Evolutionary conservation across 2,888 invertebrate species (phyloP).

Genomic region (Chrysodeixis includens): DNA sequence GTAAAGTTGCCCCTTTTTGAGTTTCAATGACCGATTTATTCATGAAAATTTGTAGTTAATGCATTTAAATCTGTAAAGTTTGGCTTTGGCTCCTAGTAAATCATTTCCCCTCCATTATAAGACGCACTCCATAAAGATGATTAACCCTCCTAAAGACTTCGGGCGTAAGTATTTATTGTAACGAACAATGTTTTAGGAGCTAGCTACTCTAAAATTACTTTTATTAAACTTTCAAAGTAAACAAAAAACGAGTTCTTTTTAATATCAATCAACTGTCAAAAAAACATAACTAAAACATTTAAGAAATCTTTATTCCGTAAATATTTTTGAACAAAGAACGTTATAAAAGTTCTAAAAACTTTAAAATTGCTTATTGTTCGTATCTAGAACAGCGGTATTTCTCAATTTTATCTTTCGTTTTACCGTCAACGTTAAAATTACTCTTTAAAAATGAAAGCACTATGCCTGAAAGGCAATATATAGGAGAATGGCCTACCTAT

Average conservation of each 20-base stretch:
- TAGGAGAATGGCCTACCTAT: conserved; percentile 35
- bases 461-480: conserved; percentile 39
- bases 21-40: neutral
- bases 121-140: conserved; percentile 67
- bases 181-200: conserved; percentile 67
- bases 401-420: conserved; percentile 37
- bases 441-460: conserved; percentile 45
- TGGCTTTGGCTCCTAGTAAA: conserved; percentile 62
- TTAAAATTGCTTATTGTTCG: neutral
- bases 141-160: conserved; percentile 70
- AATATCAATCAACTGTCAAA: conserved; percentile 33
- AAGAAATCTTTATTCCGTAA: neutral
- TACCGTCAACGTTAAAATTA: conserved; percentile 36
- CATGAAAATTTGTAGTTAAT: neutral
- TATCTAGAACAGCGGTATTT: conserved; percentile 15
- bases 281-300: conserved; percentile 6
- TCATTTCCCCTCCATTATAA: conserved; percentile 64
- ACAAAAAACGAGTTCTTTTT: conserved; percentile 39
- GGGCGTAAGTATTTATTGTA: conserved; percentile 66
- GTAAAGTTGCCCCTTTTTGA: neutral
- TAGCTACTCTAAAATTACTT: conserved; percentile 68
- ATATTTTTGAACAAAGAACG: neutral
- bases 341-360: neutral
- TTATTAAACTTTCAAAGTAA: conserved; percentile 45
- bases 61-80: conserved; percentile 37